These are phyloP conservation scores for Liodrosophila aerea DNA, from an alignment of 2,888 invertebrate species.

Conservation along the genomic window DNA sequence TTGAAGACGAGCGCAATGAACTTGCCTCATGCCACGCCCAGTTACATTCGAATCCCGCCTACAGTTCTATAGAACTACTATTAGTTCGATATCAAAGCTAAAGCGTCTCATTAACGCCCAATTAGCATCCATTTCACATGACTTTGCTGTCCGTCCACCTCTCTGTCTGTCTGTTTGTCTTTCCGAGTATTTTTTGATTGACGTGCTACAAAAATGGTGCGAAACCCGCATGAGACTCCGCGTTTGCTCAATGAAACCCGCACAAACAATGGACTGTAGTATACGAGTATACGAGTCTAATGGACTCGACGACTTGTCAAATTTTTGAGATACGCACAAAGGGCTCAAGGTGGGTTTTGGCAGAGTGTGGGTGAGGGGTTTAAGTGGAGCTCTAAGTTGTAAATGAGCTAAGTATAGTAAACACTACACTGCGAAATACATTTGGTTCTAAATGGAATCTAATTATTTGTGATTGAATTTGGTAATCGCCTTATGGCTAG, in stretches of 20 bases:
- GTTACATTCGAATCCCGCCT: slow-evolving; percentile 9
- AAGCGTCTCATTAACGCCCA: slow-evolving; percentile 62
- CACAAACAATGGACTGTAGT: slow-evolving; percentile 29
- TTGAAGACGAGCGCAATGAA: slow-evolving; percentile 59
- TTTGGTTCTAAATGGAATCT: no score
- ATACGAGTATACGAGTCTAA: slow-evolving; percentile 26
- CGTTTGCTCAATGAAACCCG: neutral
- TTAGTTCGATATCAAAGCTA: slow-evolving; percentile 26
- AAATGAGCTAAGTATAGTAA: neutral
- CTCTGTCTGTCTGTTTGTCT: neutral
- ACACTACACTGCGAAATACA: no score
- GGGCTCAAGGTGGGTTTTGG: slow-evolving; percentile 7
- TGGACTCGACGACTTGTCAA: slow-evolving; percentile 38
- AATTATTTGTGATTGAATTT: no score
- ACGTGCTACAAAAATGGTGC: slow-evolving; percentile 34
- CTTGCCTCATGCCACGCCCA: slow-evolving; percentile 42
- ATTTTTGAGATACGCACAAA: slow-evolving; percentile 22
- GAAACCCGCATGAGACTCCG: slow-evolving; percentile 17
- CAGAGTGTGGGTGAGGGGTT: slow-evolving; percentile 14
- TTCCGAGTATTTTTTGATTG: slow-evolving; percentile 31
- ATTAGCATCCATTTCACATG: slow-evolving; percentile 68
- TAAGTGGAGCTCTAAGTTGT: neutral
- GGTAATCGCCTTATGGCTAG: no score
- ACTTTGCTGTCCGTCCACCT: slow-evolving; percentile 16
- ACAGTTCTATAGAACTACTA: neutral